Conservation (phyloP, 1,140 invertebrate species). For the Pomacea maculata region DNA sequence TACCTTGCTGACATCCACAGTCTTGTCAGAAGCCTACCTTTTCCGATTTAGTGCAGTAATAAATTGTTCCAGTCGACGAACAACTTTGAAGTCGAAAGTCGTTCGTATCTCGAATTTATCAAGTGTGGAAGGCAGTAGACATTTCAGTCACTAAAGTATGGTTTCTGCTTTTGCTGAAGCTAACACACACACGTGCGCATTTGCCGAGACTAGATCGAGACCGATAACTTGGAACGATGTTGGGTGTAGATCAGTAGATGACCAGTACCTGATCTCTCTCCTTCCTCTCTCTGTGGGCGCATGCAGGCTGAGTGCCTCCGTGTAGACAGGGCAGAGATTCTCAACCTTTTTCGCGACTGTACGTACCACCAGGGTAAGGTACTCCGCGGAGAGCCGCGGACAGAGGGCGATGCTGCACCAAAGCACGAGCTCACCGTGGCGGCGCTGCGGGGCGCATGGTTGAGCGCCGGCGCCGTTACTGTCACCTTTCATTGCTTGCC, state of each 20-base stretch:
- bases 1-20: not conserved
- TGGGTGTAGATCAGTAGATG: not conserved
- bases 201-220: too few species aligned
- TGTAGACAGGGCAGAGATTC: not conserved
- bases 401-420: not conserved
- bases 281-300: not conserved
- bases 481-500: slow-evolving; percentile 3
- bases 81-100: not conserved
- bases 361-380: too few species aligned
- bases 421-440: not conserved
- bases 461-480: slow-evolving; percentile 10
- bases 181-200: too few species aligned
- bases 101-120: not conserved
- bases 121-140: not conserved
- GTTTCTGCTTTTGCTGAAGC: too few species aligned
- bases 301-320: not conserved
- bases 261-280: not conserved
- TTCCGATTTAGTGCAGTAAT: not conserved
- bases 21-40: not conserved
- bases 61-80: not conserved
- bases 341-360: too few species aligned
- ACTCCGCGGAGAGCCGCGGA: too few species aligned
- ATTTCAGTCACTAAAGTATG: not conserved
- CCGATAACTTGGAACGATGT: not conserved
- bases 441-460: not conserved